Evolutionary conservation across 2,888 invertebrate species (phyloP), one percentile per base, ranked within the genome.

Genomic region (Eupithecia pulchellata): DNA sequence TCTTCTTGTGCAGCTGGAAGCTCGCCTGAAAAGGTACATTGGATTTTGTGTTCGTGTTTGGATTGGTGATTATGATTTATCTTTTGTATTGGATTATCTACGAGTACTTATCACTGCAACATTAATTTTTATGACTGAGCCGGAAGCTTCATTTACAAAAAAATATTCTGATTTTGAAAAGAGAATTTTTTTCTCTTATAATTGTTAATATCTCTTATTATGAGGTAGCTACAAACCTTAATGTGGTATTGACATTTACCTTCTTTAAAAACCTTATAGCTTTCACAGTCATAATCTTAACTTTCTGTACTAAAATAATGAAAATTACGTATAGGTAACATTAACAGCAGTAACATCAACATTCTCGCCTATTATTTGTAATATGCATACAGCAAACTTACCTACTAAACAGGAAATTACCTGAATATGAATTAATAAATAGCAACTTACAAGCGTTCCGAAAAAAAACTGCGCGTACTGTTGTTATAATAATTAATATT

Each of bases 1-100:
- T 30, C 89, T 84, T 80, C 84, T 86, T 86, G 89, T 88, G 84
- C 78, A 69, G 74, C 67, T 80, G 80, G 75, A 80, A 82, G 73
- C 86, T 85, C 89, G 83, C 89, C 89, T 89, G 87, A 84, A 88
- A 91, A 93, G 92, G 92, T 92, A 91, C 86, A 78, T 77, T 76
- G 84, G 84, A 85, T 86, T 84, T 82, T 83, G 84, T 86, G 85
- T 82, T 80, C 77, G 80, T 78, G 77, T 71, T 73, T 76, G 57
- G 55, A 69, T 62, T 69, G 73, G 73, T 72, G 73, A 73, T 68
- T 69, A 67, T 57, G 17, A 17, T 11, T n/a, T 32, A 52, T 25
- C 11, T 52, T 25, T 20, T 52, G 52, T 11, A 47, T 47, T 11
- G 47, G 20, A 47, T 47, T 47, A 9, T 20, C 9, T n/a, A 11